Percentiles rank a stretch among this genome's conserved stretches.
Evolutionary conservation across 2,113 vertebrate genomes (phyloP).

Genomic region (Urocitellus parryii): DNA sequence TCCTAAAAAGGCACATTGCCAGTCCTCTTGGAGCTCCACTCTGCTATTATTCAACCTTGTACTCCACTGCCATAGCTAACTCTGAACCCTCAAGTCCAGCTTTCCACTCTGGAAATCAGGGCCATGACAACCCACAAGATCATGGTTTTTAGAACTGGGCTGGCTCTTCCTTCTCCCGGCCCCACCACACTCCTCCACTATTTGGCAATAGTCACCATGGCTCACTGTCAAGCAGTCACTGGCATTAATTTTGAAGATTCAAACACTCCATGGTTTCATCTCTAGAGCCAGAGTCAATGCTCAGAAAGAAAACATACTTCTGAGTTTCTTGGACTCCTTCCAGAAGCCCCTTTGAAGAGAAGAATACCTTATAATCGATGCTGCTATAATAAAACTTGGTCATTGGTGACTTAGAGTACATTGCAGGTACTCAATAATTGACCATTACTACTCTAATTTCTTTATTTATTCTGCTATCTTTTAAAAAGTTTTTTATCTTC

Average conservation of each 20-base stretch:
- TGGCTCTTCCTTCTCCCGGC: neutral
- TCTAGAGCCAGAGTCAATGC: neutral
- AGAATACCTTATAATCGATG: neutral
- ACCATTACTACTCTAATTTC: neutral
- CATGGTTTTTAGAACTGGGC: neutral
- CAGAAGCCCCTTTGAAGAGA: neutral
- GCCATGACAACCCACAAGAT: slow-evolving; percentile 40
- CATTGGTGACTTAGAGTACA: neutral
- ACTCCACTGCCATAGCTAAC: neutral
- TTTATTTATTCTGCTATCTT: neutral
- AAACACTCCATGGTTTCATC: neutral
- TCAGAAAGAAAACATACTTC: neutral
- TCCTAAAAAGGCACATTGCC: slow-evolving; percentile 15
- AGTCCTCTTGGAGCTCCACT: neutral
- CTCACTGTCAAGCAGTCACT: neutral
- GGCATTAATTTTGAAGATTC: neutral
- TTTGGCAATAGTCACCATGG: neutral
- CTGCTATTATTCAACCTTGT: neutral
- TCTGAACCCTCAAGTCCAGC: neutral
- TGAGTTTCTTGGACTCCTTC: neutral
- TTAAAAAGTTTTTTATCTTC: slow-evolving; percentile 26
- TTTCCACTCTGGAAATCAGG: neutral
- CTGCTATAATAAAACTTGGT: neutral
- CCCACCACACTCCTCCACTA: neutral
- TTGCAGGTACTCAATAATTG: neutral